Base-by-base conservation (phyloP, 2,888 invertebrate species). In the Cheilosia vulpina region DNA sequence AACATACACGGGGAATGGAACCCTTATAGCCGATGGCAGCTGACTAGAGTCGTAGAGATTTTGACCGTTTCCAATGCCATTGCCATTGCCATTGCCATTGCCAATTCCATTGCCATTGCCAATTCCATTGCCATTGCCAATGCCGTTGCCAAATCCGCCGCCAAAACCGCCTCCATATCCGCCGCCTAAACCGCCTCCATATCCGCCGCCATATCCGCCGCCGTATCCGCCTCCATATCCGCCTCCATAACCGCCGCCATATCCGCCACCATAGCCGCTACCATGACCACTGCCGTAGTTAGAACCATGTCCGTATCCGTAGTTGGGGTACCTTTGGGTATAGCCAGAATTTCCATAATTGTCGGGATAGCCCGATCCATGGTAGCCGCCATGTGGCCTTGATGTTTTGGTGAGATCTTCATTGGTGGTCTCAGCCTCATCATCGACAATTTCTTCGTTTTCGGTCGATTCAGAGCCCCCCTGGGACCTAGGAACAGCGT, bases 331-430 rank as follows among this genome's bases (percentile, higher is more conserved):
- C n/a, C n/a, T 15, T 38, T 50, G 38, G 1, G 68, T 34, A 38
- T 60, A 58, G 27, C 60, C 50, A 15, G 58, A 17, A 50, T 19
- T 21, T 7, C 50, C 17, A 45, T 11, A 43, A 13, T 6, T 5
- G 13, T n/a, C 21, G 11, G 11, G 19, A 19, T 47, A 34, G 15
- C 47, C 31, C 4, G 11, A 31, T 9, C 50, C 50, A 50, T 55
- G 58, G 5, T 34, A 19, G 1, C 45, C 47, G 34, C 69, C 69
- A 9, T n/a, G 3, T 1, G 69, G 77, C 50, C 50, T 78, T 9
- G 77, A 62, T 11, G 13, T 31, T 31, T 78, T 78, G 9, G 53
- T 69, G 4, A 78, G 27, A 1, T 77, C 68, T 0, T 68, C 68
- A 45, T 50, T 57, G 27, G 50, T 2, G 5, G 11, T 38, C 1